A percentile compares a stretch with the other conserved stretches of the same genome.
These are phyloP conservation scores for Anguilla rostrata DNA, from an alignment of 2,113 vertebrate genomes.

Conservation along the genomic window DNA sequence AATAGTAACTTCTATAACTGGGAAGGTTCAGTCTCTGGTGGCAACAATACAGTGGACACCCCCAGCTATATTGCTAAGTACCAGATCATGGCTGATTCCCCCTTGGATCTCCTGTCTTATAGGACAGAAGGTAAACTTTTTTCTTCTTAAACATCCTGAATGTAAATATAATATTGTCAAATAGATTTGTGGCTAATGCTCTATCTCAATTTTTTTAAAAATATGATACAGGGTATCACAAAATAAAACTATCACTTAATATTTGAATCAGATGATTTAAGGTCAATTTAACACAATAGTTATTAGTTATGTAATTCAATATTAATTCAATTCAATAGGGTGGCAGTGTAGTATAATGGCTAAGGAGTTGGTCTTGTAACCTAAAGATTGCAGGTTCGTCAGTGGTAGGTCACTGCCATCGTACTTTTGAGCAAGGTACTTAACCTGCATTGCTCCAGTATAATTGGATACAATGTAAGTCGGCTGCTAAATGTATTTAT, in stretches of 20 bases:
- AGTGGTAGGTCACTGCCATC: too few relatives aligned
- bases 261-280: neutral
- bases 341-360: too few relatives aligned
- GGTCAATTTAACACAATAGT: too few relatives aligned
- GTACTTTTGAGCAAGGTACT: too few relatives aligned
- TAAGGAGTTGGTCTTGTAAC: too few relatives aligned
- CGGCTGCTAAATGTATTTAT: neutral
- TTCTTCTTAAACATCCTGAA: constrained; percentile 11
- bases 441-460: too few relatives aligned
- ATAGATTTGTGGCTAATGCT: neutral
- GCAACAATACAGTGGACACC: constrained; percentile 68
- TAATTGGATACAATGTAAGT: too few relatives aligned
- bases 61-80: constrained; percentile 64
- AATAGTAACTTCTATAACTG: constrained; percentile 88
- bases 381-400: too few relatives aligned
- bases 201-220: neutral
- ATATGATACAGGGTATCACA: neutral
- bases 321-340: too few relatives aligned
- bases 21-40: constrained; percentile 70
- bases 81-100: constrained; percentile 65
- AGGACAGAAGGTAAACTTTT: constrained; percentile 75
- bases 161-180: neutral
- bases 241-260: neutral
- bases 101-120: constrained; percentile 77
- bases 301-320: neutral